Percentiles rank a stretch among this genome's conserved stretches.
Evolutionary conservation across 2,113 vertebrate genomes (phyloP).

Genomic region (Caranx ignobilis): DNA sequence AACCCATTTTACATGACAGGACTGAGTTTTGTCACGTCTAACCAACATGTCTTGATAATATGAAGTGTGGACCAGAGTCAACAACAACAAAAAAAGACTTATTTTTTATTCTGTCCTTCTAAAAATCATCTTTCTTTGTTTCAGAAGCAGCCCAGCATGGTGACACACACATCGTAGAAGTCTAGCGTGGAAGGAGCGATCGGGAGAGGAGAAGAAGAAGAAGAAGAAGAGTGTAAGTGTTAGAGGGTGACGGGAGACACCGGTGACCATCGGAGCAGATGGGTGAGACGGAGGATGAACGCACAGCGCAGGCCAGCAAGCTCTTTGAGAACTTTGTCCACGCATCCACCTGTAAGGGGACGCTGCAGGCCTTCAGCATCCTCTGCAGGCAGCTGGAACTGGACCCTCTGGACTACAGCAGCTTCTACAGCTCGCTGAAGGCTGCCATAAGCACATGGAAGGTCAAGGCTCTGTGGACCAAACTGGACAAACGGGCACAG

Average conservation of each 20-base stretch:
- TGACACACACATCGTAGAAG: not conserved
- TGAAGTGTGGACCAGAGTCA: too few relatives aligned
- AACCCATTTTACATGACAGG: not conserved
- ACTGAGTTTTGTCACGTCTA: too few relatives aligned
- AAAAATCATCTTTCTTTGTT: constrained; percentile 1
- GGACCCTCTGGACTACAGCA: constrained; percentile 89
- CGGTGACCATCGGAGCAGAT: constrained; percentile 73
- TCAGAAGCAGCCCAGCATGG: constrained; percentile 45
- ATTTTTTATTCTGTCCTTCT: constrained; percentile 6
- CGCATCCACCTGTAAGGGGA: constrained; percentile 94
- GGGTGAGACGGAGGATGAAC: constrained; percentile 92
- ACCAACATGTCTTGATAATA: too few relatives aligned
- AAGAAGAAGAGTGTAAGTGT: not conserved
- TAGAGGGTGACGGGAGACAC: not conserved
- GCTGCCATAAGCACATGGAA: constrained; percentile 93
- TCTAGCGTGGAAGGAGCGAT: constrained; percentile 17
- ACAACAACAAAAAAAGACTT: not conserved
- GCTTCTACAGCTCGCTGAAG: constrained; percentile 92
- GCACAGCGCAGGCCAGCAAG: constrained; percentile 88
- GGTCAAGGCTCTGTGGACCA: constrained; percentile 96
- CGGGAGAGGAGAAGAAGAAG: not conserved
- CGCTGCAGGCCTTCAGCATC: constrained; percentile 95
- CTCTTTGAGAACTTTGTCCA: constrained; percentile 97
- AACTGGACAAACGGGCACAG: constrained; percentile 93
- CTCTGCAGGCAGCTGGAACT: constrained; percentile 93